Conservation (phyloP, 2,113 vertebrate genomes). For the Perca fluviatilis region DNA sequence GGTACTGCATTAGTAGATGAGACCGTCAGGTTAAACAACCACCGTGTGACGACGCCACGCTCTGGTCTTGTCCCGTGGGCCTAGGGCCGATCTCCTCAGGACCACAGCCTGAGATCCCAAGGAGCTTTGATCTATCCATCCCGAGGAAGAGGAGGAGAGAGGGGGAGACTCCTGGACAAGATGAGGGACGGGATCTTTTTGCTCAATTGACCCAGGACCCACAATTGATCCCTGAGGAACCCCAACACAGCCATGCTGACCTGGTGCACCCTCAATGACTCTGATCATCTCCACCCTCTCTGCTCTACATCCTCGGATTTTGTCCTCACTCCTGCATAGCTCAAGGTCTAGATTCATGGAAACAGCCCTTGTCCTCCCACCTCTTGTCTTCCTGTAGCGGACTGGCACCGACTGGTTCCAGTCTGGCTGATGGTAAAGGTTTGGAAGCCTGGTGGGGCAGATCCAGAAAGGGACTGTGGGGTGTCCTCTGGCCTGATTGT, state of each 20-base stretch:
- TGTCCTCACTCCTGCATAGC: slow-evolving; percentile 35
- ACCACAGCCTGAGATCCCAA: slow-evolving; percentile 82
- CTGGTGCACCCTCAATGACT: slow-evolving; percentile 29
- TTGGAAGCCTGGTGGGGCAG: slow-evolving; percentile 40
- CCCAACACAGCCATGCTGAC: slow-evolving; percentile 8
- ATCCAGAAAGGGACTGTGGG: slow-evolving; percentile 64
- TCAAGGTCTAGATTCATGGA: slow-evolving; percentile 80
- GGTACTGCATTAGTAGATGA: slow-evolving; percentile 33
- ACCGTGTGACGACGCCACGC: slow-evolving; percentile 91
- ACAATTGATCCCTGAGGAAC: slow-evolving; percentile 37
- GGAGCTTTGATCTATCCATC: slow-evolving; percentile 49
- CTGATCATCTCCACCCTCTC: slow-evolving; percentile 64
- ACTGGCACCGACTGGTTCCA: slow-evolving; percentile 81
- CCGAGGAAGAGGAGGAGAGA: slow-evolving; percentile 29
- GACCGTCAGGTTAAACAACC: slow-evolving; percentile 77
- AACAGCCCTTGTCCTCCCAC: slow-evolving; percentile 73
- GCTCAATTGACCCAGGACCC: slow-evolving; percentile 25
- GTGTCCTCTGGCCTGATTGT: slow-evolving; percentile 4
- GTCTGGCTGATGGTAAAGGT: slow-evolving; percentile 48
- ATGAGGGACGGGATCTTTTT: slow-evolving; percentile 39
- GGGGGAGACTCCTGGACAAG: slow-evolving; percentile 30
- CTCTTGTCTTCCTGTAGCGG: slow-evolving; percentile 84
- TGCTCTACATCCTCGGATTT: slow-evolving; percentile 29
- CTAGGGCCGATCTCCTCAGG: slow-evolving; percentile 82
- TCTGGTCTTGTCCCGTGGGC: slow-evolving; percentile 85